A percentile compares a stretch with the other conserved stretches of the same genome.
Evolutionary conservation across 2,797 vertebrate species (phyloP).

Genomic region (Acomys russatus): DNA sequence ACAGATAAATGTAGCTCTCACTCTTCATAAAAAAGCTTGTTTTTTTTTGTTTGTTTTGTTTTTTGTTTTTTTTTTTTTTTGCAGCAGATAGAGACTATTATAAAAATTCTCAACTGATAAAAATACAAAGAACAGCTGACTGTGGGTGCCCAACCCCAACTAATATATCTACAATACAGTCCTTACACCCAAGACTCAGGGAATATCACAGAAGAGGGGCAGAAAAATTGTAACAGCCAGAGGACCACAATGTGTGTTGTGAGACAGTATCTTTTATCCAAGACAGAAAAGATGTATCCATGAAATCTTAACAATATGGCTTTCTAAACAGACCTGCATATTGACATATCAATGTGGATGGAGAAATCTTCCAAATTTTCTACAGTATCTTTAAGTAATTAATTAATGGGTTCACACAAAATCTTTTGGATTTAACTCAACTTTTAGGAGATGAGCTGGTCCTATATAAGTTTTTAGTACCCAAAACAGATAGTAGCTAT

Average conservation of each 20-base stretch:
- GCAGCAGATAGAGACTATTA: neutral
- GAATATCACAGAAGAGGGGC: neutral
- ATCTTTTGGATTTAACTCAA: slow-evolving; percentile 29
- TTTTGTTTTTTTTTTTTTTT: neutral
- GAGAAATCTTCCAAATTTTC: neutral
- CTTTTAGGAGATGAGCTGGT: neutral
- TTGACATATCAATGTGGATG: neutral
- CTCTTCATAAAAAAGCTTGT: neutral
- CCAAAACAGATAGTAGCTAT: neutral
- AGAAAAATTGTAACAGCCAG: neutral
- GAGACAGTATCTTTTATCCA: neutral
- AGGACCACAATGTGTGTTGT: neutral
- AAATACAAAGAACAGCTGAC: neutral
- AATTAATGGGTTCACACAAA: slow-evolving; percentile 2
- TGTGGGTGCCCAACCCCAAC: neutral
- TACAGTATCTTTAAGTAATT: slow-evolving; percentile 34
- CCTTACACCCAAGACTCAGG: neutral
- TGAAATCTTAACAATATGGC: neutral
- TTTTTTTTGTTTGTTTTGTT: no score
- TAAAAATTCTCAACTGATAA: neutral
- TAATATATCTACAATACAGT: neutral
- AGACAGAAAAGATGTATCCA: neutral
- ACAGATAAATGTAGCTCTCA: neutral
- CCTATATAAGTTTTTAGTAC: slow-evolving; percentile 4
- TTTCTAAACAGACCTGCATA: neutral